Base-by-base conservation (phyloP, 2,113 vertebrate species). In the Myanophis thanlyinensis region DNA sequence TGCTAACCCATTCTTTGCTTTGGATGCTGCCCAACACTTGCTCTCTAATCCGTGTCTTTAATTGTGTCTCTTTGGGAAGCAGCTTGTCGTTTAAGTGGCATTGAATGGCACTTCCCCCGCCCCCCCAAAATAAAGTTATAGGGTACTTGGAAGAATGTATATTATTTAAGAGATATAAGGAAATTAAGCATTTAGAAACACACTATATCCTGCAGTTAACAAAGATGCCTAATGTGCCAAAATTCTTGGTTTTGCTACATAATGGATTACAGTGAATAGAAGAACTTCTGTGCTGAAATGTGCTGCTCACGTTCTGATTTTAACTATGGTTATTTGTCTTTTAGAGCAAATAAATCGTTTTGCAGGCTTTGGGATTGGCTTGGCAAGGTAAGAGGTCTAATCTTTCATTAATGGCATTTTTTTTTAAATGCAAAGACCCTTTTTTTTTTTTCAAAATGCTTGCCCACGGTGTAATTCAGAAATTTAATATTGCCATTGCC, bases 291-390 rank as follows among this genome's bases (percentile, higher is more conserved):
- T 49, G 25, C 12, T 40, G 30, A 7, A 23, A 48, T 92, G 93
- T 84, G 27, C 67, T 3, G 1, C 25, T 87, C 15, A 51, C 46
- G 2, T 90, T 52, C 15, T 91, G 15, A n/a, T 87, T 86, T 3
- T 91, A 96, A 95, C 95, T 73, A 95, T 93, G 10, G 0, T 4
- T 96, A 93, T 96, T 85, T 96, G 93, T 96, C 88, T 97, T 98
- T 96, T 97, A 99, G 98, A 98, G 91, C 98, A 98, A 84, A 93
- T 98, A 95, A 99, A 98, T 97, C 98, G 98, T 95, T 98, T 99
- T 98, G 98, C 98, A 96, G 98, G 98, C 93, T 99, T 98, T 96
- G 98, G 98, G 59, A 98, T 99, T 97, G 98, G 98, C 92, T 98
- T 99, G 52, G 99, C 99, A 96, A 99, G 99, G 99, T 99, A 98